phyloP scores from a whole-genome alignment of 2,888 invertebrate genomes.

The Elmis aenea region DNA sequence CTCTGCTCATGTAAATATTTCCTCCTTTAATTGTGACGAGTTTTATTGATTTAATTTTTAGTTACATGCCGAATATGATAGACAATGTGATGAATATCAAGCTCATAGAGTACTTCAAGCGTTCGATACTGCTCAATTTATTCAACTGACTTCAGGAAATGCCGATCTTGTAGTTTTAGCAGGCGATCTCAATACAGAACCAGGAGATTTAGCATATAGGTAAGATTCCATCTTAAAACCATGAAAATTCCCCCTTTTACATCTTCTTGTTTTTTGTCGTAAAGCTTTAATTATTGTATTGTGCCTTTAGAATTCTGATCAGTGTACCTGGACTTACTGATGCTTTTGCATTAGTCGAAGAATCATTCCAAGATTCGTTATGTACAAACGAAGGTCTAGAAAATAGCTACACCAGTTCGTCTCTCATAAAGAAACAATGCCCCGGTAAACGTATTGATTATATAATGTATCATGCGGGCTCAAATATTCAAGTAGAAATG shows the following conservation, averaged over 20 bases:
- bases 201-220: slow-evolving; percentile 76
- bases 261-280: not conserved
- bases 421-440: slow-evolving; percentile 51
- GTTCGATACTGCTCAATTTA: slow-evolving; percentile 91
- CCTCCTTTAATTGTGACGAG: slow-evolving; percentile 3
- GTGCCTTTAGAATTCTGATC: slow-evolving; percentile 49
- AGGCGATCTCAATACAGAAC: slow-evolving; percentile 92
- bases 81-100: slow-evolving; percentile 78
- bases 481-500: slow-evolving; percentile 43
- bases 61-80: slow-evolving; percentile 93
- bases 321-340: slow-evolving; percentile 55
- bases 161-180: slow-evolving; percentile 82
- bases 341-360: slow-evolving; percentile 41
- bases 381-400: slow-evolving; percentile 75
- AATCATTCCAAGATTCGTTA: slow-evolving; percentile 36
- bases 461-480: slow-evolving; percentile 62
- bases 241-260: not conserved
- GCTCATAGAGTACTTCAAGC: slow-evolving; percentile 92
- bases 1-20: slow-evolving; percentile 79
- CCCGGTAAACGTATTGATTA: slow-evolving; percentile 91
- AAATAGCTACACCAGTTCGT: slow-evolving; percentile 74
- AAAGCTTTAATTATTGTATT: slow-evolving; percentile 4
- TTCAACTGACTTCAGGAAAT: slow-evolving; percentile 72
- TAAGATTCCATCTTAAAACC: too few species aligned
- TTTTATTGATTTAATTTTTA: slow-evolving; percentile 43